Percentiles rank a stretch among this genome's conserved stretches.
phyloP scores from a whole-genome alignment of 2,888 invertebrate genomes.

The Hirtodrosophila trivittata region DNA sequence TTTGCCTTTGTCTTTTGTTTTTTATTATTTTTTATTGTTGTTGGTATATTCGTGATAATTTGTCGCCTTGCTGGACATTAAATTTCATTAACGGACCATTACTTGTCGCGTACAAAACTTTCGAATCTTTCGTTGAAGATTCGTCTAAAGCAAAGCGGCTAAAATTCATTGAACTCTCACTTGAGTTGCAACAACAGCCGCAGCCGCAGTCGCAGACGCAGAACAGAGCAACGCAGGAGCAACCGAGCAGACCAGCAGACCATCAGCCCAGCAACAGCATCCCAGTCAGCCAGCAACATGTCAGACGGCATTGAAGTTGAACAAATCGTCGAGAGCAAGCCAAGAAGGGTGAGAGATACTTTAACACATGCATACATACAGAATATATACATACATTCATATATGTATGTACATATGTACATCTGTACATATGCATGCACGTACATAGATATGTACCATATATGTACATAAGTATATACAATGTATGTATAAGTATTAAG shows the following conservation, averaged over 20 bases:
- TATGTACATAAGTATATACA: conserved; percentile 12
- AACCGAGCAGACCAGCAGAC: conserved; percentile 25
- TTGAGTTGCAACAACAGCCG: conserved; percentile 46
- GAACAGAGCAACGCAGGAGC: conserved; percentile 9
- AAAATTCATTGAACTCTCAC: conserved; percentile 58
- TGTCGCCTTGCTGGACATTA: conserved; percentile 3
- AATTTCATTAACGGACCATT: background rate
- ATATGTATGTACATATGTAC: conserved; percentile 11
- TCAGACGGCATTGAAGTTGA: conserved; percentile 88
- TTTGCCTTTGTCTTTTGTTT: conserved; percentile 36
- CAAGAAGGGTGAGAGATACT: conserved; percentile 86
- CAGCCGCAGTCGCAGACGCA: conserved; percentile 6
- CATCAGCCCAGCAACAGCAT: conserved; percentile 34
- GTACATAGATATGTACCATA: conserved; percentile 1
- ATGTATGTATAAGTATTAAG: background rate
- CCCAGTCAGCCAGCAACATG: conserved; percentile 67
- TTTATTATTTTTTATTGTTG: conserved; percentile 37
- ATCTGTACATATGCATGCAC: background rate
- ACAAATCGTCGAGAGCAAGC: conserved; percentile 86
- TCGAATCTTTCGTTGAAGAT: conserved; percentile 15
- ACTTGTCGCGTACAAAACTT: conserved; percentile 25
- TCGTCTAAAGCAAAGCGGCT: conserved; percentile 36
- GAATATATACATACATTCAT: conserved; percentile 1
- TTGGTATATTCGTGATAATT: conserved; percentile 4
- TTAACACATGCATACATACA: conserved; percentile 17